Percentiles rank a stretch among this genome's conserved stretches.
Evolutionary conservation across 2,797 vertebrate species (phyloP).

Genomic region (Rousettus madagascariensis): DNA sequence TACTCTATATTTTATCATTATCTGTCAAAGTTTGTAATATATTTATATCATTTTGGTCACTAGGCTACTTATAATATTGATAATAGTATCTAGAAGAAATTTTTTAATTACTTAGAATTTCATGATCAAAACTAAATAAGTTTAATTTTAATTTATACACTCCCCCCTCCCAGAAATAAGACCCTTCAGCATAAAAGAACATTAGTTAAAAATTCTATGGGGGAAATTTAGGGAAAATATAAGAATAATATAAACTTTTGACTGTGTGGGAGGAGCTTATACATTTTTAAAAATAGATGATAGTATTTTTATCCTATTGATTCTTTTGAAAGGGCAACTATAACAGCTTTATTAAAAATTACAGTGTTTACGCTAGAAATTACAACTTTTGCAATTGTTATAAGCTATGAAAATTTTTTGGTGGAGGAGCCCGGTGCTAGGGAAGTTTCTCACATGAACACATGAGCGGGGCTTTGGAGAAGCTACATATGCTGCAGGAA

Average conservation of each 20-base stretch:
- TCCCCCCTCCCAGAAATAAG: neutral
- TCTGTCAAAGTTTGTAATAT: neutral
- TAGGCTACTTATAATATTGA: neutral
- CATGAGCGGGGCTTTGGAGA: neutral
- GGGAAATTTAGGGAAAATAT: slow-evolving; percentile 1
- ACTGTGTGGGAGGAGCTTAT: neutral
- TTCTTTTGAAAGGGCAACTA: neutral
- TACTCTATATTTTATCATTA: neutral
- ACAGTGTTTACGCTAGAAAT: neutral
- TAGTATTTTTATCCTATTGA: neutral
- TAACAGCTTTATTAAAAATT: slow-evolving; percentile 29
- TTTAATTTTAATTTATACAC: neutral
- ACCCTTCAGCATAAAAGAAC: neutral
- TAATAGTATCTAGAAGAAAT: neutral
- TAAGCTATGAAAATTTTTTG: slow-evolving; percentile 2
- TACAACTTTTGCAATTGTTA: neutral
- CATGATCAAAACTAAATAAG: neutral
- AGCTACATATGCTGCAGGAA: neutral
- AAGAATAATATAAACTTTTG: neutral
- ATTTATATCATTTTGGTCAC: neutral
- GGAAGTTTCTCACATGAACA: neutral
- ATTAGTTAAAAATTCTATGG: neutral
- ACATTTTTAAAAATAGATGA: neutral
- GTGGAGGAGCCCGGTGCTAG: neutral
- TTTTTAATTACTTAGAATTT: neutral